A percentile compares a stretch with the other conserved stretches of the same genome.
phyloP scores from a whole-genome alignment of 2,888 invertebrate genomes.

The Cerceris rybyensis region DNA sequence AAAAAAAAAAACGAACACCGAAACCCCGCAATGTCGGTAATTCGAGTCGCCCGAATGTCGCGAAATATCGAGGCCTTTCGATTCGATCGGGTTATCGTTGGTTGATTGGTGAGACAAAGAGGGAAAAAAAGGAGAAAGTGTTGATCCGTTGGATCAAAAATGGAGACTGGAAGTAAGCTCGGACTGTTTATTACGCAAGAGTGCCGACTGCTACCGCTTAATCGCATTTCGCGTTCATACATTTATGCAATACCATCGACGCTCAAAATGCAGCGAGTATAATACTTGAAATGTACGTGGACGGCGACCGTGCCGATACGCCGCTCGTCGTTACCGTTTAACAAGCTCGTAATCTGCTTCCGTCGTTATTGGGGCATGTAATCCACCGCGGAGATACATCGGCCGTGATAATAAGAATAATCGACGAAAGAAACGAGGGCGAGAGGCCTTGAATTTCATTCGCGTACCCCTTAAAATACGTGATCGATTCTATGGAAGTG shows the following conservation, averaged over 20 bases:
- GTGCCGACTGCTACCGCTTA: neutral
- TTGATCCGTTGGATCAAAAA: too few species aligned
- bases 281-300: neutral
- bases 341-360: conserved; percentile 26
- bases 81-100: neutral
- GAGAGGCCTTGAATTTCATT: neutral
- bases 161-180: neutral
- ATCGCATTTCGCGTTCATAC: conserved; percentile 3
- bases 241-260: conserved; percentile 4
- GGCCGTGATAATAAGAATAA: neutral
- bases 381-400: neutral
- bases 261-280: neutral
- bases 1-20: conserved; percentile 18
- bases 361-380: conserved; percentile 22
- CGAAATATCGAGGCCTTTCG: neutral
- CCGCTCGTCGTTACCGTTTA: conserved; percentile 14
- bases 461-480: neutral
- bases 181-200: neutral
- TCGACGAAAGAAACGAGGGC: neutral
- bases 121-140: too few species aligned
- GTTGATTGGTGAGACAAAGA: neutral
- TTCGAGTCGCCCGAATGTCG: conserved; percentile 16
- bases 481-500: too few species aligned
- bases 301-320: neutral
- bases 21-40: conserved; percentile 14